A percentile compares a stretch with the other conserved stretches of the same genome.
Evolutionary conservation across 2,888 invertebrate species (phyloP).

Genomic region (Chrysolina haemoptera): DNA sequence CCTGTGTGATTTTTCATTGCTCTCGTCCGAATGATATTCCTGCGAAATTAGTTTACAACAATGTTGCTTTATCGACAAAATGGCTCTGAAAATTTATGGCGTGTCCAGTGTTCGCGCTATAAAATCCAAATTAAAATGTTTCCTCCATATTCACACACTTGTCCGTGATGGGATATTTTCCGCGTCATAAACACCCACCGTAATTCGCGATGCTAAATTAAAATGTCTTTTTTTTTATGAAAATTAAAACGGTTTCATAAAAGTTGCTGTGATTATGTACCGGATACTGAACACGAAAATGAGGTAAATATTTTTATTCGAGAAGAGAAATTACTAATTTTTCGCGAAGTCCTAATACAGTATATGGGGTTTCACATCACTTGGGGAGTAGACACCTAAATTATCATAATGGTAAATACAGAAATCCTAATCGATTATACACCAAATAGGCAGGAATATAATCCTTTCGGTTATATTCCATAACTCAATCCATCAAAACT

Average conservation of each 20-base stretch:
- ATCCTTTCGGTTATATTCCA: too few species aligned
- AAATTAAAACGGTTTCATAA: slow-evolving; percentile 36
- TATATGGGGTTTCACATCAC: too few species aligned
- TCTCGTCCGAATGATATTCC: slow-evolving; percentile 7
- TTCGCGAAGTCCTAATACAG: too few species aligned
- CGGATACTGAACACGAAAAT: neutral
- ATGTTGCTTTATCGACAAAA: slow-evolving; percentile 37
- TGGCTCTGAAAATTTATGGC: slow-evolving; percentile 39
- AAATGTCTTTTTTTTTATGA: slow-evolving; percentile 51
- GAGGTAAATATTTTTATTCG: neutral
- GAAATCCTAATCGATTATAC: too few species aligned
- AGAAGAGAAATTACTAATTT: neutral
- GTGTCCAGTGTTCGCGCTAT: slow-evolving; percentile 39
- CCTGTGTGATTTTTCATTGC: neutral
- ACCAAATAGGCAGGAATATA: too few species aligned
- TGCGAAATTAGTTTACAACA: slow-evolving; percentile 17
- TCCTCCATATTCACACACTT: slow-evolving; percentile 40
- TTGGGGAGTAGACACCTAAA: too few species aligned
- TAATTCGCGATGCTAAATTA: slow-evolving; percentile 48
- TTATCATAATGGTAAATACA: too few species aligned
- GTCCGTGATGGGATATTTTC: slow-evolving; percentile 47
- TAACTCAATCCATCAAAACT: too few species aligned
- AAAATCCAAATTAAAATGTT: slow-evolving; percentile 46
- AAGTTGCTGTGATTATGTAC: slow-evolving; percentile 38
- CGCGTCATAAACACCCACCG: slow-evolving; percentile 51